Evolutionary conservation across 1,140 invertebrate species (phyloP), one percentile per base, ranked within the genome.

Genomic region (Drosophila nannoptera): DNA sequence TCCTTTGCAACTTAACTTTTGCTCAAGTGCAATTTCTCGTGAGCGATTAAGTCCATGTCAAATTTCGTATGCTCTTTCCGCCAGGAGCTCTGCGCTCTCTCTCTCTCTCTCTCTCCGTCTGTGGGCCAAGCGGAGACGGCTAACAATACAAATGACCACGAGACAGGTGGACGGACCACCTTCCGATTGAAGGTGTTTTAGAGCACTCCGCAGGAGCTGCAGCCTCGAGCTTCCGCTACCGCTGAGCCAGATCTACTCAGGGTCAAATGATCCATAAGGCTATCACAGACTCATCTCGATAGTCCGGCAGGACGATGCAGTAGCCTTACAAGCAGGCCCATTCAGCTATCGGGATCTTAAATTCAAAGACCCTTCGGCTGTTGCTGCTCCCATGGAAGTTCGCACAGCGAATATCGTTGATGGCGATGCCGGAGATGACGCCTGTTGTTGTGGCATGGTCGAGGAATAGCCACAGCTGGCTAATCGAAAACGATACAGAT

Each of bases 1-100:
- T 81, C 70, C 62, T 52, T 76, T 72, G 73, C 69, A 73, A 76
- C 77, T 81, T 81, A 81, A 81, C 77, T 81, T 81, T 81, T 73
- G 81, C 77, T 81, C 73, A 81, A 81, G 77, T 81, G 73, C 66
- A 77, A 22, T 38, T 38, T 38, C 36, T 38, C 36, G 22, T 22
- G 22, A 22, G 22, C 22, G 22, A 22, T 22, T 22, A 22, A 22
- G 22, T 22, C 22, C 22, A 22, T 22, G 22, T 22, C 22, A 22
- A 22, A 22, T 22, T 22, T 22, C 22, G 22, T 22, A 38, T 38
- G 36, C 36, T 38, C 11, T 38, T 38, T 8, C 8, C 36, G 36
- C 36, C 7, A 22, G 22, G 22, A 22, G 22, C 22, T 22, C 22
- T 22, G 22, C 22, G 1, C 22, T 22, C 22, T 22, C n/a, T n/a